These are phyloP conservation scores for Peromyscus californicus DNA, from an alignment of 2,113 vertebrate species.

Conservation along the genomic window DNA sequence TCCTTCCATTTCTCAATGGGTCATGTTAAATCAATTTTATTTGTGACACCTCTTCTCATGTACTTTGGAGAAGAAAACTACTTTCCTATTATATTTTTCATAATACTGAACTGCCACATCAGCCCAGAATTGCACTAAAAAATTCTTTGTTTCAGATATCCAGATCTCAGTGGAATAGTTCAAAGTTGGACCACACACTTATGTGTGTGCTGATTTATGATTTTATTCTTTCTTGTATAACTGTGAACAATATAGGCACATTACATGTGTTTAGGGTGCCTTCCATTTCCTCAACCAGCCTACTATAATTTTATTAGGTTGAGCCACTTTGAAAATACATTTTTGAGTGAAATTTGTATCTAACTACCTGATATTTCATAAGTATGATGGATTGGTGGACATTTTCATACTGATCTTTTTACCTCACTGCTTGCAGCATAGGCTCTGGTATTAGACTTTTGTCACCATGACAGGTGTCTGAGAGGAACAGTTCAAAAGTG, in stretches of 20 bases:
- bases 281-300: background rate
- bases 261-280: background rate
- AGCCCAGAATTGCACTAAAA: background rate
- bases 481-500: background rate
- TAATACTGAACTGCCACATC: background rate
- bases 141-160: background rate
- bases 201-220: background rate
- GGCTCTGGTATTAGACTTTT: background rate
- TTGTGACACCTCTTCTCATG: background rate
- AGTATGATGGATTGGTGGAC: background rate
- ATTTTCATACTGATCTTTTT: conserved; percentile 14
- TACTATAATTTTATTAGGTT: background rate
- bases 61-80: background rate
- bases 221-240: background rate
- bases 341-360: background rate
- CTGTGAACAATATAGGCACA: background rate
- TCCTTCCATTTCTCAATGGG: background rate
- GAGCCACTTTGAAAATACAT: background rate
- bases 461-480: no score
- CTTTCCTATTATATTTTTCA: background rate
- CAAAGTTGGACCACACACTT: background rate
- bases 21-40: background rate
- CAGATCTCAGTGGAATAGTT: background rate
- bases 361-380: background rate
- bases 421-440: background rate